Evolutionary conservation across 2,797 vertebrate species (phyloP), one percentile per base, ranked within the genome.

Genomic region (Sebastes baramenuke): DNA sequence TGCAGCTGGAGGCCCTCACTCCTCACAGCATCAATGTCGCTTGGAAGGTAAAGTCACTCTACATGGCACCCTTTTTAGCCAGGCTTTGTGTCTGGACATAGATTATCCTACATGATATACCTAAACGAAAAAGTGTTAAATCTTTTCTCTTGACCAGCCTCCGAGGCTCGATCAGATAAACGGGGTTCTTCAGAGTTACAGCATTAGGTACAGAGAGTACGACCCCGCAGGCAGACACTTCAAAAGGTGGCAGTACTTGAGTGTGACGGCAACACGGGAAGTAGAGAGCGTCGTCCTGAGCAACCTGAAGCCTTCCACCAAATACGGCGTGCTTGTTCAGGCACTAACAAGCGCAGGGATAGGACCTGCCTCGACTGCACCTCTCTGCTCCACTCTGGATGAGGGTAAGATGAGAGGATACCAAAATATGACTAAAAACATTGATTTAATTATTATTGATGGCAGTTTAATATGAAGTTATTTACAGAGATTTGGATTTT

Each of bases 11-110:
- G 61, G 84, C 87, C 14, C 72, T 91, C 46, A 80, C 75, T 18
- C 10, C 92, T 59, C 49, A 75, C 36, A 93, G 73, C 7, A 91
- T 95, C 38, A 89, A 22, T 75, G 71, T 93, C 75, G 81, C 86
- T 6, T 95, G 94, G 93, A 94, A 92, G 91, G 94, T 94, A 85
- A 76, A 62, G 49, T 75, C 24, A 34, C 29, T 52, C 49, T 14
- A 52, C 49, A n/a, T 52, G 42, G 27, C 14, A 20, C 2, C 2
- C 7, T 24, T 46, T 67, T 27, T 25, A n/a, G 8, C n/a, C 22
- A 20, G 54, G 5, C 5, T 29, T 38, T 46, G 18, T 56, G 52
- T 13, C 20, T 46, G n/a, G 7, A 38, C 16, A 30, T 11, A 9
- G 11, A 64, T 61, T 1, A 49, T 38, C 27, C 11, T 30, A 60